phyloP scores from a whole-genome alignment of 2,797 vertebrate genomes.

The Sandelia bainsii region DNA sequence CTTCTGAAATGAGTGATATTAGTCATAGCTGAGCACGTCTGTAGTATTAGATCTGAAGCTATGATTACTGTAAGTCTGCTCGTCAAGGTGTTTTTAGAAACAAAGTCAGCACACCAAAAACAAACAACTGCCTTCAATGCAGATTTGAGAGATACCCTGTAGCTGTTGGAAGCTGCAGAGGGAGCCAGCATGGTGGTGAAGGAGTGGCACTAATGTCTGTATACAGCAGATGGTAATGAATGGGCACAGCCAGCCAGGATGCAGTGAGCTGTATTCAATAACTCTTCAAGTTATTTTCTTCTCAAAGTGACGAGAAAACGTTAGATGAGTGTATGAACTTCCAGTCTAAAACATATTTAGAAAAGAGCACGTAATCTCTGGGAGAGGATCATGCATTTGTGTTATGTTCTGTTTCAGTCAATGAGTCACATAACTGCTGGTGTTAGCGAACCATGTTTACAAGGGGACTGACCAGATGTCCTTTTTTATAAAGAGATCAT shows the following conservation, averaged over 20 bases:
- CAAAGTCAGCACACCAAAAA: not conserved
- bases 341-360: constrained; percentile 3
- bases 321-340: constrained; percentile 5
- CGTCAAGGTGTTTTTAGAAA: not conserved
- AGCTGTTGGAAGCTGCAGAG: constrained; percentile 44
- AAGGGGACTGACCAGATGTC: constrained; percentile 45
- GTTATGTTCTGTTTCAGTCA: constrained; percentile 36
- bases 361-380: constrained; percentile 17
- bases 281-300: constrained; percentile 53
- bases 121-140: constrained; percentile 3
- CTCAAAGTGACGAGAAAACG: constrained; percentile 52
- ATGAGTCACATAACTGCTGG: constrained; percentile 53
- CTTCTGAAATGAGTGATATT: not conserved
- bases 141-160: not conserved
- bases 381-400: constrained; percentile 23
- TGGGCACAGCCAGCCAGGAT: constrained; percentile 43
- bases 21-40: not conserved
- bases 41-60: not conserved
- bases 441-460: constrained; percentile 60
- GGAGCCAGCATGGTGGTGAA: constrained; percentile 62
- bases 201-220: constrained; percentile 39
- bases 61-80: not conserved
- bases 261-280: constrained; percentile 53
- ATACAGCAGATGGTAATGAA: constrained; percentile 71
- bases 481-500: constrained; percentile 57